phyloP scores from a whole-genome alignment of 2,113 vertebrate genomes.

The Rhinolophus ferrumequinum region DNA sequence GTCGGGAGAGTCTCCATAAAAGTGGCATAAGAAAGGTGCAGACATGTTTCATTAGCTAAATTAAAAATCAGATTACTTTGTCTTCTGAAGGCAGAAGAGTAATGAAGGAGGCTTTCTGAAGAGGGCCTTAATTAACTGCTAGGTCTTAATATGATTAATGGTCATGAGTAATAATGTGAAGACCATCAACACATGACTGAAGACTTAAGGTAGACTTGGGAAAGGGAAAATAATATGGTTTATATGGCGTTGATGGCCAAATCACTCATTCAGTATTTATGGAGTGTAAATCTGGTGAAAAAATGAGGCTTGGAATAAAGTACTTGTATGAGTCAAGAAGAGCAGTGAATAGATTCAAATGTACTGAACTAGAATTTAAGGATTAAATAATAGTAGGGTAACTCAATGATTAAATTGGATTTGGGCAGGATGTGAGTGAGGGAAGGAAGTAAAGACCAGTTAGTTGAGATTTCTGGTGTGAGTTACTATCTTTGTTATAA shows the following conservation, averaged over 20 bases:
- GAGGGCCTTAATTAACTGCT: not conserved
- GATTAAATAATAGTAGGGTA: not conserved
- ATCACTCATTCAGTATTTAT: constrained; percentile 9
- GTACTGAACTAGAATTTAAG: not conserved
- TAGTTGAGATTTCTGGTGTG: not conserved
- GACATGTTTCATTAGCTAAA: not conserved
- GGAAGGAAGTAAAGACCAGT: not conserved
- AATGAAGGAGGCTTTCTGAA: not conserved
- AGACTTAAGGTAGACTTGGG: not conserved
- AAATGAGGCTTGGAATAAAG: not conserved
- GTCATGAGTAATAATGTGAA: not conserved
- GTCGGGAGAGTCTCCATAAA: not conserved
- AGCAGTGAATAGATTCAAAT: not conserved
- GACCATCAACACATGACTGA: not conserved
- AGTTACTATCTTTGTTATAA: not conserved
- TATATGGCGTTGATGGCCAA: not conserved
- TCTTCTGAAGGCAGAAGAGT: not conserved
- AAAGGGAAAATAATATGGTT: not conserved
- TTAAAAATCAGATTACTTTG: not conserved
- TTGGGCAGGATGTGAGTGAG: not conserved
- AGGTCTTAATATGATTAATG: not conserved
- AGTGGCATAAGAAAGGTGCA: not conserved
- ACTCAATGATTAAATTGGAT: not conserved
- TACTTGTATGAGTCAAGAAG: not conserved
- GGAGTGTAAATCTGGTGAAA: not conserved